Evolutionary conservation across 2,113 vertebrate species (phyloP), one percentile per base, ranked within the genome.

Genomic region (Triplophysa tibetana): DNA sequence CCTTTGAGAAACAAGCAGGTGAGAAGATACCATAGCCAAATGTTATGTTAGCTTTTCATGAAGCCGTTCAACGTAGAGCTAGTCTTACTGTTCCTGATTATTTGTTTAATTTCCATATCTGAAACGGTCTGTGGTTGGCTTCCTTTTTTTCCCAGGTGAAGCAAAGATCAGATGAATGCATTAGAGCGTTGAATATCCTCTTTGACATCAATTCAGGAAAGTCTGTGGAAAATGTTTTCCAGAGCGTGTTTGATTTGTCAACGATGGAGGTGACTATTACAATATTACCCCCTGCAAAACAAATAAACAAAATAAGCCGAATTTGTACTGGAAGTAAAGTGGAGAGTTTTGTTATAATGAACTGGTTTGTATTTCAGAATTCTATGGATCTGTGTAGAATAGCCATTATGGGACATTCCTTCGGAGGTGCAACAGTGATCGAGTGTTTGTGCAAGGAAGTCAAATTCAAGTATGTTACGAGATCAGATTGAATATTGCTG

Each of bases 391-490:
- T 92, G 86, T 92, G 92, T 81, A 93, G 89, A 88, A 91, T 94
- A 81, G 94, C 95, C 45, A 85, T 92, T 26, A 93, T 97, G 83
- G 97, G 98, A 24, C 98, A 99, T 90, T 99, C 97, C 43, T 99
- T 99, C 77, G 98, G 98, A 50, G 97, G 94, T 77, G 95, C 95
- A 1, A 98, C 98, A 19, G 94, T 91, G 77, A 91, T 99, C 45
- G 94, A 97, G 84, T 81, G 93, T 82, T 94, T 98, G 81, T 94
- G 94, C 89, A 95, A 94, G 90, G 97, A 99, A 52, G 83, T 85
- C 61, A 94, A 92, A 90, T 99, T 99, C 86, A 96, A 93, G 98
- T 99, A 94, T 72, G 95, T 87, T 45, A 2, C 26, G 11, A 12
- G 9, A 21, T 21, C 8, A 21, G 9, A 19, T 19, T 1, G 0